Evolutionary conservation across 2,888 invertebrate genomes (phyloP).

Genomic region (Hoplodrina blanda): DNA sequence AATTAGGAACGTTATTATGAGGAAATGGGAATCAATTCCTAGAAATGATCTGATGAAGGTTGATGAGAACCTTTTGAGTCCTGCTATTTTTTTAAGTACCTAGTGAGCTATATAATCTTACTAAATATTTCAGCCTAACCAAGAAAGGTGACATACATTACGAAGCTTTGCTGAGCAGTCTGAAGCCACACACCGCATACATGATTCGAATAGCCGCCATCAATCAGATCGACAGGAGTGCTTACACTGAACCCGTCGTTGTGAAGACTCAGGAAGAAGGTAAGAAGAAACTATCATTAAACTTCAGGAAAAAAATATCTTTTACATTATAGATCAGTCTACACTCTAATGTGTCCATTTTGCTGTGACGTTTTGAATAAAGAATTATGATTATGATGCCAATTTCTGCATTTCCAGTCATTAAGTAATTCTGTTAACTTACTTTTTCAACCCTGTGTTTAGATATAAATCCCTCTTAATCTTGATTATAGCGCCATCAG

Average conservation of each 20-base stretch:
- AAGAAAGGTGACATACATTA: slow-evolving; percentile 87
- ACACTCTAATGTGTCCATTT: no score
- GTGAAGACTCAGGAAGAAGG: slow-evolving; percentile 97
- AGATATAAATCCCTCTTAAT: neutral
- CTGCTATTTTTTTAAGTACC: no score
- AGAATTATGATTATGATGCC: no score
- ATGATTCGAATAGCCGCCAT: slow-evolving; percentile 95
- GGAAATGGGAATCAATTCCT: no score
- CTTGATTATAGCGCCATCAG: slow-evolving; percentile 91
- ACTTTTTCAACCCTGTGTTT: neutral
- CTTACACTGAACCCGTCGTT: slow-evolving; percentile 93
- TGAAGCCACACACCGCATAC: slow-evolving; percentile 95
- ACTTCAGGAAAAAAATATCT: no score
- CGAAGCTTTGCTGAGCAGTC: slow-evolving; percentile 85
- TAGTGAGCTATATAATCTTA: neutral
- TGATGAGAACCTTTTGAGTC: no score
- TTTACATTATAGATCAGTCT: no score
- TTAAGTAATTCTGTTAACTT: no score
- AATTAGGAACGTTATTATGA: no score
- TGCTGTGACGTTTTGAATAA: no score
- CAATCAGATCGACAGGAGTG: slow-evolving; percentile 95
- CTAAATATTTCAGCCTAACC: slow-evolving; percentile 73
- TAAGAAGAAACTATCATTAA: slow-evolving; percentile 66
- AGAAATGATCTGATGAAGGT: no score
- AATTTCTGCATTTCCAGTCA: no score